These are phyloP conservation scores for Pelecanus crispus DNA, from an alignment of 2,113 vertebrate genomes.

Conservation along the genomic window DNA sequence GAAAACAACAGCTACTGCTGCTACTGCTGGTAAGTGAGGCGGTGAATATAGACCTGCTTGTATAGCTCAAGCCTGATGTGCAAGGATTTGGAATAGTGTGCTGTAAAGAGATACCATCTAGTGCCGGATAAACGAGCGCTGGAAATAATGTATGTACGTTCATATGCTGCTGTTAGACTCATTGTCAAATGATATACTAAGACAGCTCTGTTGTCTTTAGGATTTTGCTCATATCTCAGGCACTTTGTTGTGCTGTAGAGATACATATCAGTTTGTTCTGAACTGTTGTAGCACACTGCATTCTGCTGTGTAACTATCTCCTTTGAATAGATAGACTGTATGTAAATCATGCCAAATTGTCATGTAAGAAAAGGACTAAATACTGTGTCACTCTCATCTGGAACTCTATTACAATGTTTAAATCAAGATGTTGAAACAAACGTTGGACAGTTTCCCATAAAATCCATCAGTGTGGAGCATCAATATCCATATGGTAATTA, in stretches of 20 bases:
- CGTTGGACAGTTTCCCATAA: background rate
- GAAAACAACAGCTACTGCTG: background rate
- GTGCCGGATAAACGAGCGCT: background rate
- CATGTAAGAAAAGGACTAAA: background rate
- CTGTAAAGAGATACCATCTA: background rate
- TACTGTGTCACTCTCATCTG: background rate
- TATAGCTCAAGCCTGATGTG: background rate
- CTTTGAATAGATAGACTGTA: background rate
- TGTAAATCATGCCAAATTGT: background rate
- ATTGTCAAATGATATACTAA: background rate
- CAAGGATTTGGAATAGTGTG: background rate
- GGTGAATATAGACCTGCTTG: background rate
- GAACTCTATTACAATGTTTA: background rate
- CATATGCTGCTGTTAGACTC: background rate
- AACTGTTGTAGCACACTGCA: background rate
- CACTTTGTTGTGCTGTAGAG: background rate
- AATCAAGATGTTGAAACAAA: background rate
- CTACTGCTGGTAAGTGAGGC: constrained; percentile 5
- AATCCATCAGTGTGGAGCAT: background rate
- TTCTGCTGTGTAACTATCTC: background rate
- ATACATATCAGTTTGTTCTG: background rate
- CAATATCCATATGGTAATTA: background rate
- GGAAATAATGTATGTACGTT: background rate
- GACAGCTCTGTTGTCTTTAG: background rate
- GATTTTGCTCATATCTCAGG: background rate